A percentile compares a stretch with the other conserved stretches of the same genome.
phyloP scores from a whole-genome alignment of 2,797 vertebrate genomes.

The Eulemur rubriventer region DNA sequence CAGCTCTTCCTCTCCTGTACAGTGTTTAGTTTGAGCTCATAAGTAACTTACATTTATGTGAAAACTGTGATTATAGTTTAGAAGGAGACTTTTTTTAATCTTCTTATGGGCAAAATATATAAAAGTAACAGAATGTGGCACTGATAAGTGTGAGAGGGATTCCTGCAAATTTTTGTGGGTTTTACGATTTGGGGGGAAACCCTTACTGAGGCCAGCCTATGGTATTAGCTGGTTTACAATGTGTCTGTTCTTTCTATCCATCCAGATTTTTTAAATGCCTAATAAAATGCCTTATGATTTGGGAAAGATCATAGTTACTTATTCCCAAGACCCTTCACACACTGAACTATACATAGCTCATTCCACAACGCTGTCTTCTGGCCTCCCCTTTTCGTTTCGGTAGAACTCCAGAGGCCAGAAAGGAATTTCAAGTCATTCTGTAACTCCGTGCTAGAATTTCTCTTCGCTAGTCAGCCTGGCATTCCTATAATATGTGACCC shows the following conservation, averaged over 20 bases:
- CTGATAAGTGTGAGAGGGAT: conserved; percentile 11
- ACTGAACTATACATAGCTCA: conserved; percentile 57
- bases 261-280: conserved; percentile 59
- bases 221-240: conserved; percentile 41
- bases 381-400: not conserved
- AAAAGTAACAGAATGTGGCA: not conserved
- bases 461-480: not conserved
- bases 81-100: not conserved
- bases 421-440: not conserved
- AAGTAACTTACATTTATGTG: conserved; percentile 9
- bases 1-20: not conserved
- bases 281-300: conserved; percentile 68
- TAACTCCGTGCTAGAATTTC: not conserved
- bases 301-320: conserved; percentile 54
- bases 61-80: not conserved
- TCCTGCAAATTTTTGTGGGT: not conserved
- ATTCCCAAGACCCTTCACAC: conserved; percentile 54
- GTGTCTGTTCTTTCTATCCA: conserved; percentile 34
- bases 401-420: not conserved
- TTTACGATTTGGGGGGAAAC: conserved; percentile 37
- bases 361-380: not conserved
- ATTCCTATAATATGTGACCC: not conserved
- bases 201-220: not conserved
- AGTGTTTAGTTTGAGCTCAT: not conserved
- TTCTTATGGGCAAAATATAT: conserved; percentile 25